Evolutionary conservation across 2,797 vertebrate genomes (phyloP), one percentile per base, ranked within the genome.

Genomic region (Sebastes steindachneri): DNA sequence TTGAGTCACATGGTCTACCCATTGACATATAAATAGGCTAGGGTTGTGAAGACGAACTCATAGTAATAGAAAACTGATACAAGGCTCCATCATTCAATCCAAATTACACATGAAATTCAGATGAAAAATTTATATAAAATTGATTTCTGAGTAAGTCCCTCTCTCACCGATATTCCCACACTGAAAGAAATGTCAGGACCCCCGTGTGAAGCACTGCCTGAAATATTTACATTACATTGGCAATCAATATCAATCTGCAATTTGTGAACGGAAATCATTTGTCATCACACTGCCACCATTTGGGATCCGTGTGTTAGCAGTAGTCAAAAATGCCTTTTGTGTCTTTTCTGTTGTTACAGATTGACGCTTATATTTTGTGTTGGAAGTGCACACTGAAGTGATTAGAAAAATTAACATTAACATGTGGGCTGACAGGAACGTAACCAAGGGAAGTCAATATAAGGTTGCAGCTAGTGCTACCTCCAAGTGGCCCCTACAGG

Each of bases 21-120:
- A n/a, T 5, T n/a, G 5, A 67, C 28, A 71, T 48, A 19, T 23
- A 45, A 25, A 41, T 26, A 68, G 8, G 12, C 26, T 23, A 19
- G 12, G 4, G 48, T 23, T 71, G 66, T 59, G 53, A 75, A 72
- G 54, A 64, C 19, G 1, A 60, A 60, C 23, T 64, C 26, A 21
- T 29, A 17, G 2, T 7, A 2, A 23, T 3, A 5, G 17, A 7
- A 70, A 68, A 37, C 10, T 5, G 3, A 55, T 64, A 35, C 2
- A 45, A 53, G 33, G 21, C 25, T 58, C 5, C 54, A 55, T 19
- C 12, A 68, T 9, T 57, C 51, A 37, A 75, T 6, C 1, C 15
- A 29, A 37, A 60, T 66, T 70, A 35, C 14, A n/a, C 9, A 7
- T 60, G 53, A 68, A 73, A 70, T 41, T 11, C 21, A 14, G 23